Percentiles rank a stretch among this genome's conserved stretches.
Conservation (phyloP, 2,888 invertebrate species). For the Orthosia gothica region DNA sequence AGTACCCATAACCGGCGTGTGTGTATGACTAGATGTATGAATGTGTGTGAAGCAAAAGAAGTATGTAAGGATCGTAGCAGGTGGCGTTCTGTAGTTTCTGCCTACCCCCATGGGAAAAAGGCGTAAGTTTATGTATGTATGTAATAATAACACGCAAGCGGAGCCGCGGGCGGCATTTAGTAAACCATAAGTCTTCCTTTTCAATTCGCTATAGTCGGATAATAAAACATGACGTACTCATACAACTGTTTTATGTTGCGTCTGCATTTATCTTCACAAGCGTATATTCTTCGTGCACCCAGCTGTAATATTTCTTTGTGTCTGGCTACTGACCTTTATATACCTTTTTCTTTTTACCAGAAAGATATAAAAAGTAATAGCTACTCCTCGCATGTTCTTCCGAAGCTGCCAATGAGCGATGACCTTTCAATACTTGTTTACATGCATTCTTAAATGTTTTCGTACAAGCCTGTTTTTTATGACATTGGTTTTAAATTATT, state of each 20-base stretch:
- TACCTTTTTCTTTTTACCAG: slow-evolving; percentile 8
- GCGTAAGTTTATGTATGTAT: too few relatives aligned
- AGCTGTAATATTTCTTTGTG: slow-evolving; percentile 23
- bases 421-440: slow-evolving; percentile 28
- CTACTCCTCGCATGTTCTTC: background rate
- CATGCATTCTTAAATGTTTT: background rate
- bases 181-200: background rate
- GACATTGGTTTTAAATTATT: slow-evolving; percentile 24
- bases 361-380: slow-evolving; percentile 10
- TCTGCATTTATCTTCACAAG: slow-evolving; percentile 3
- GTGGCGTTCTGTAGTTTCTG: too few relatives aligned
- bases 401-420: background rate
- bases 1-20: too few relatives aligned
- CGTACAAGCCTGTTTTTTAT: background rate
- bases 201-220: background rate
- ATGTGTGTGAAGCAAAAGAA: too few relatives aligned
- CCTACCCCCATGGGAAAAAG: too few relatives aligned
- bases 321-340: slow-evolving; percentile 29
- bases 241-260: background rate
- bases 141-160: too few relatives aligned
- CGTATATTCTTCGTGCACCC: slow-evolving; percentile 18
- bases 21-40: too few relatives aligned
- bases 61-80: too few relatives aligned
- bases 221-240: background rate
- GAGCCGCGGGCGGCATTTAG: too few relatives aligned